These are phyloP conservation scores for Gila orcuttii DNA, from an alignment of 2,113 vertebrate species.

Conservation along the genomic window DNA sequence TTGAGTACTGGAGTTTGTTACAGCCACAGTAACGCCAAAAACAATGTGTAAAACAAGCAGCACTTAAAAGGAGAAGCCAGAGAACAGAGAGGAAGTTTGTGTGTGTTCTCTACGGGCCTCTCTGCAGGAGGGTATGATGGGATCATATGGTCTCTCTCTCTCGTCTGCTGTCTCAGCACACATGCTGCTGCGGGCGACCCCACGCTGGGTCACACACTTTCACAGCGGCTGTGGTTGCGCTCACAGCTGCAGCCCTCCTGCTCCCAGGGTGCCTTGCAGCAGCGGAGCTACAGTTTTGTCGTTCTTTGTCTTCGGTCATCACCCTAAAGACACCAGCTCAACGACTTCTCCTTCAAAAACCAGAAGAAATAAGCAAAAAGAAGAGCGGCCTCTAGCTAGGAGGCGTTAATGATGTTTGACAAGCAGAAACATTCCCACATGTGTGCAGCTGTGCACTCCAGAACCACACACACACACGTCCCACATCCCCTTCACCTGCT, in stretches of 20 bases:
- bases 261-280: neutral
- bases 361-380: conserved; percentile 19
- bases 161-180: conserved; percentile 38
- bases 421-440: conserved; percentile 23
- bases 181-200: conserved; percentile 37
- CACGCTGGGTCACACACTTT: conserved; percentile 10
- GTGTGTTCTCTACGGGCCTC: conserved; percentile 38
- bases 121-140: conserved; percentile 35
- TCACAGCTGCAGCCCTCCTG: conserved; percentile 20
- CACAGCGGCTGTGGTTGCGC: neutral
- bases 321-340: neutral
- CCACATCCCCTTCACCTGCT: conserved; percentile 27
- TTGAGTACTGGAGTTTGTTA: neutral
- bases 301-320: conserved; percentile 5
- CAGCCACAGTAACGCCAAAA: neutral
- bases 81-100: neutral
- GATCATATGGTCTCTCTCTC: conserved; percentile 42
- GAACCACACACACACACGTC: conserved; percentile 14
- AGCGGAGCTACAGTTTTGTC: neutral
- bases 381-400: conserved; percentile 1
- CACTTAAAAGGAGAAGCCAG: neutral
- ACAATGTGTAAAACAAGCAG: neutral
- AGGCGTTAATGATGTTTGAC: conserved; percentile 31
- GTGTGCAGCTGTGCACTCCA: conserved; percentile 35
- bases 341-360: conserved; percentile 18